Conservation (phyloP, 2,113 vertebrate genomes). For the Xenopus tropicalis region DNA sequence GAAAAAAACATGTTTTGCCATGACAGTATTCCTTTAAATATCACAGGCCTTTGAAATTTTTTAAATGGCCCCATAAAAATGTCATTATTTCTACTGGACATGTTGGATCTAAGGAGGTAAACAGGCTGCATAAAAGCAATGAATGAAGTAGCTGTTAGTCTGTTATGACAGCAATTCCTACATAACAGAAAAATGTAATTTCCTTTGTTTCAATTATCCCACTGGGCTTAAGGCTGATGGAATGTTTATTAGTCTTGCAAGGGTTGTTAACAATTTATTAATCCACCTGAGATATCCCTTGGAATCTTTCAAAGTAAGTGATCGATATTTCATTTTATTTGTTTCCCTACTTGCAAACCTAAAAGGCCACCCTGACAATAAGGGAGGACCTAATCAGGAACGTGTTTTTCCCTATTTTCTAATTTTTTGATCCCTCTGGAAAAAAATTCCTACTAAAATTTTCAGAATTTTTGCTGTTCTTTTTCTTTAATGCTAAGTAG, state of each 20-base stretch:
- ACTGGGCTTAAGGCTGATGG: neutral
- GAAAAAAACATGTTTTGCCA: too few relatives aligned
- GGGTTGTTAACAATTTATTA: constrained; percentile 24
- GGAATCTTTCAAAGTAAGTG: constrained; percentile 24
- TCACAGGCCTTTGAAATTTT: too few relatives aligned
- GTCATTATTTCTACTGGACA: too few relatives aligned
- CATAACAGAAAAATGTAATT: constrained; percentile 7
- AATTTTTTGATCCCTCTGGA: too few relatives aligned
- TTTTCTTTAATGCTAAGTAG: too few relatives aligned
- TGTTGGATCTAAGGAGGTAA: too few relatives aligned
- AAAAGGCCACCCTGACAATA: neutral
- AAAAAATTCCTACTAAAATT: too few relatives aligned
- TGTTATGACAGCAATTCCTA: constrained; percentile 9
- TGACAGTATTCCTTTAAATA: too few relatives aligned
- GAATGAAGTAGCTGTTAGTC: neutral
- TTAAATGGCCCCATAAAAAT: too few relatives aligned
- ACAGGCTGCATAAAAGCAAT: too few relatives aligned
- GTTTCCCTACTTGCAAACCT: constrained; percentile 3
- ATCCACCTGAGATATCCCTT: constrained; percentile 5
- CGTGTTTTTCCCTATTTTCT: neutral
- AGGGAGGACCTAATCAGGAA: constrained; percentile 8
- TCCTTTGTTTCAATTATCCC: constrained; percentile 24
- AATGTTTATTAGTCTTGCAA: constrained; percentile 8
- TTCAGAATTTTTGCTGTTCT: too few relatives aligned
- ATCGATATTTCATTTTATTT: constrained; percentile 44